Conservation (phyloP, 2,113 vertebrate genomes). For the Pantherophis guttatus region DNA sequence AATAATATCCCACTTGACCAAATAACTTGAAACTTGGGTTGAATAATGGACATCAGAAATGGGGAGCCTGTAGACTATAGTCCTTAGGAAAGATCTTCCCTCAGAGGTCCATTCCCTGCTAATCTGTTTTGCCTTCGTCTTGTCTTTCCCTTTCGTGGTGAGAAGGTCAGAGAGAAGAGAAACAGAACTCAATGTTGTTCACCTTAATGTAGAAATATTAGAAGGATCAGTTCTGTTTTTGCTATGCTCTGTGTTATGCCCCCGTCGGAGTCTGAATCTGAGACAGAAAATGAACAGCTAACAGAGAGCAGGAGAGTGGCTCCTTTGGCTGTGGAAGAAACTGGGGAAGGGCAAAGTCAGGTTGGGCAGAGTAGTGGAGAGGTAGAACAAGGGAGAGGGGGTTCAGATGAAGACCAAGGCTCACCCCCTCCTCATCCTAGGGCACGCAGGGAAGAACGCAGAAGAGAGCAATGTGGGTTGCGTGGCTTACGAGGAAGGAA, state of each 20-base stretch:
- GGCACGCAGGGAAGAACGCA: too few relatives aligned
- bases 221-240: neutral
- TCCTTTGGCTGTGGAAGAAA: too few relatives aligned
- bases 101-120: neutral
- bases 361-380: too few relatives aligned
- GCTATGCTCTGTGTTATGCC: neutral
- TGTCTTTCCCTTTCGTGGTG: neutral
- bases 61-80: neutral
- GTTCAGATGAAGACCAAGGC: too few relatives aligned
- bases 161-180: neutral
- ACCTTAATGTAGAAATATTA: neutral
- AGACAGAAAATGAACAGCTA: too few relatives aligned
- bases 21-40: neutral
- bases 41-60: neutral
- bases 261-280: too few relatives aligned
- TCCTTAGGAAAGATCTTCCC: neutral
- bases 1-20: neutral
- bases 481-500: too few relatives aligned
- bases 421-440: too few relatives aligned
- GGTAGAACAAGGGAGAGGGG: too few relatives aligned
- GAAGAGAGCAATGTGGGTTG: too few relatives aligned
- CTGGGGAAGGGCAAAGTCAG: too few relatives aligned
- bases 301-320: too few relatives aligned
- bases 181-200: neutral
- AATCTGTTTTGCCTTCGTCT: neutral